Evolutionary conservation across 1,140 invertebrate species (phyloP).

Genomic region (Zelostemma sp.): DNA sequence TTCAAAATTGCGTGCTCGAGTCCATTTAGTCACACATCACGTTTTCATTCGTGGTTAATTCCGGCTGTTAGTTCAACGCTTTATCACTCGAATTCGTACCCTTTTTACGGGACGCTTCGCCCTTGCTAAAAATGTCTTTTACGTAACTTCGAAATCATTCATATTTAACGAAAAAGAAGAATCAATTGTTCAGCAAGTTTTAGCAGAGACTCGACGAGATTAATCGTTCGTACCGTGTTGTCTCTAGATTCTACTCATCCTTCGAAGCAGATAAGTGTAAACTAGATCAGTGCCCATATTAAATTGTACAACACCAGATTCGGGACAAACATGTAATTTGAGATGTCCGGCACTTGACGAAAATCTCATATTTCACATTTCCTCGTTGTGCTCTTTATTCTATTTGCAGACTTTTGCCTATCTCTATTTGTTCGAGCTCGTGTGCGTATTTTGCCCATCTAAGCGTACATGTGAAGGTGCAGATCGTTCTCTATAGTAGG

Average conservation of each 20-base stretch:
- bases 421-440: conserved; percentile 33
- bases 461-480: conserved; percentile 41
- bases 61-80: conserved; percentile 21
- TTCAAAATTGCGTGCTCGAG: conserved; percentile 47
- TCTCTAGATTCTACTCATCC: conserved; percentile 36
- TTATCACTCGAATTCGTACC: conserved; percentile 16
- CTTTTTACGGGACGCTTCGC: too few relatives aligned
- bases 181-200: conserved; percentile 2
- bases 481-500: conserved; percentile 32
- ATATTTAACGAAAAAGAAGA: not conserved
- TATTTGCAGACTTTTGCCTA: conserved; percentile 24
- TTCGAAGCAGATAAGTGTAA: conserved; percentile 35
- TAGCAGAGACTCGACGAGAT: conserved; percentile 36
- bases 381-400: conserved; percentile 8
- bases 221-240: conserved; percentile 47
- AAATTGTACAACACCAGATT: conserved; percentile 16
- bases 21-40: conserved; percentile 41
- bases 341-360: not conserved
- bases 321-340: conserved; percentile 6
- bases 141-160: too few relatives aligned
- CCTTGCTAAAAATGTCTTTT: too few relatives aligned
- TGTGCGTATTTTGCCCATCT: conserved; percentile 49
- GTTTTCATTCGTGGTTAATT: conserved; percentile 31
- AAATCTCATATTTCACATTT: conserved; percentile 2
- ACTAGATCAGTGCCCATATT: conserved; percentile 32